Evolutionary conservation across 2,113 vertebrate species (phyloP).

Genomic region (Apistogramma diplotaenia): DNA sequence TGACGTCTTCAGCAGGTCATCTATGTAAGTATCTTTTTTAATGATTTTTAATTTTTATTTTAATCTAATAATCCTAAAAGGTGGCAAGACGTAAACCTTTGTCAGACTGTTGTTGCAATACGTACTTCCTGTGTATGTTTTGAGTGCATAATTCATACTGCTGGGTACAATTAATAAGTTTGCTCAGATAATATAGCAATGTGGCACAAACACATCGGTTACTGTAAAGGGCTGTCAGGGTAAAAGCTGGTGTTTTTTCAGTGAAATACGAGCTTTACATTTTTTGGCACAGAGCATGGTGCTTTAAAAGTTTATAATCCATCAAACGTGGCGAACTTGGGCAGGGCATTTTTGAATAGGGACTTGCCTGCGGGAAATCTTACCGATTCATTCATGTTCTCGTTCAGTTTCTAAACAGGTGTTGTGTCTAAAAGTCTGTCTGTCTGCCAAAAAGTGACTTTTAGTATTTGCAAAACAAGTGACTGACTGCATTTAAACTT

Average conservation of each 20-base stretch:
- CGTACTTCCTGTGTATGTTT: neutral
- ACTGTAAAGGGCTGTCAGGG: neutral
- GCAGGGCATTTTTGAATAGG: neutral
- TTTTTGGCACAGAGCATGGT: neutral
- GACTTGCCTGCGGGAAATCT: neutral
- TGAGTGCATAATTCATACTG: neutral
- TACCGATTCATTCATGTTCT: neutral
- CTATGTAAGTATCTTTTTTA: slow-evolving; percentile 9
- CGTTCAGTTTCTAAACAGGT: neutral
- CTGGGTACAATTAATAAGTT: neutral
- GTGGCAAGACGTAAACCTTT: neutral
- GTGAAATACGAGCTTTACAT: neutral
- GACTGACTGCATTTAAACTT: too few species aligned
- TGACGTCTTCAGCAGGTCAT: neutral
- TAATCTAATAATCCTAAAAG: neutral
- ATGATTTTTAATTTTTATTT: neutral
- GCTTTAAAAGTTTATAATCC: neutral
- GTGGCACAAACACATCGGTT: neutral
- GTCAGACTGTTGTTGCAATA: neutral
- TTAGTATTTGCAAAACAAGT: too few species aligned
- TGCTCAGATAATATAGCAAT: neutral
- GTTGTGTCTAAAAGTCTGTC: too few species aligned
- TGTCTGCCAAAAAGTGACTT: too few species aligned
- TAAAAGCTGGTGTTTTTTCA: neutral
- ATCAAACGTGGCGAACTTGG: neutral